Evolutionary conservation across 2,888 invertebrate genomes (phyloP).

Genomic region (Zele albiditarsus): DNA sequence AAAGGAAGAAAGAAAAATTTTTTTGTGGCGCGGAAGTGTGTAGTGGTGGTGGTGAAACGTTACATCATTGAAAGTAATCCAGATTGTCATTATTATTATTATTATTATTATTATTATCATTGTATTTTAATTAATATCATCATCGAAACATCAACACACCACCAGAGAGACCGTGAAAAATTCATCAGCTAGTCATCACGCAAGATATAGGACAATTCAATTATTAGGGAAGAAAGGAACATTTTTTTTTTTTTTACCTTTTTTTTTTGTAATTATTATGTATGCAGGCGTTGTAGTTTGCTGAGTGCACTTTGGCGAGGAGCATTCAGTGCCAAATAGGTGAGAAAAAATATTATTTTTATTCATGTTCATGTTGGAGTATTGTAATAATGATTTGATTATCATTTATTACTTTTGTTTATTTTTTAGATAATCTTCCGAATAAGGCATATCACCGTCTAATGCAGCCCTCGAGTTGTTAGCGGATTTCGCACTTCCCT

Average conservation of each 20-base stretch:
- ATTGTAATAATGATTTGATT: neutral
- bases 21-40: slow-evolving; percentile 21
- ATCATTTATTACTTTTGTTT: slow-evolving; percentile 21
- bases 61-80: slow-evolving; percentile 20
- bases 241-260: slow-evolving; percentile 63
- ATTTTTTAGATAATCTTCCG: slow-evolving; percentile 68
- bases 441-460: slow-evolving; percentile 70
- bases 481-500: slow-evolving; percentile 60
- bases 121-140: neutral
- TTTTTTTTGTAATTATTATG: neutral
- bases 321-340: slow-evolving; percentile 69
- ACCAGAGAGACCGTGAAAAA: slow-evolving; percentile 28
- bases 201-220: slow-evolving; percentile 65
- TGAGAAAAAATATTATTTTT: slow-evolving; percentile 45
- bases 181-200: slow-evolving; percentile 68
- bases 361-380: neutral
- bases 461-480: slow-evolving; percentile 66
- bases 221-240: slow-evolving; percentile 56
- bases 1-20: slow-evolving; percentile 32
- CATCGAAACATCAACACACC: neutral
- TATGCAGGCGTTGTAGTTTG: slow-evolving; percentile 62
- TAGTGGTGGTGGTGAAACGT: slow-evolving; percentile 13
- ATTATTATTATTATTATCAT: neutral
- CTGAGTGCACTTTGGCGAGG: slow-evolving; percentile 63
- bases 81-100: slow-evolving; percentile 5